Percentiles rank a stretch among this genome's conserved stretches.
phyloP scores from a whole-genome alignment of 2,888 invertebrate species.

The Thereva nobilitata region DNA sequence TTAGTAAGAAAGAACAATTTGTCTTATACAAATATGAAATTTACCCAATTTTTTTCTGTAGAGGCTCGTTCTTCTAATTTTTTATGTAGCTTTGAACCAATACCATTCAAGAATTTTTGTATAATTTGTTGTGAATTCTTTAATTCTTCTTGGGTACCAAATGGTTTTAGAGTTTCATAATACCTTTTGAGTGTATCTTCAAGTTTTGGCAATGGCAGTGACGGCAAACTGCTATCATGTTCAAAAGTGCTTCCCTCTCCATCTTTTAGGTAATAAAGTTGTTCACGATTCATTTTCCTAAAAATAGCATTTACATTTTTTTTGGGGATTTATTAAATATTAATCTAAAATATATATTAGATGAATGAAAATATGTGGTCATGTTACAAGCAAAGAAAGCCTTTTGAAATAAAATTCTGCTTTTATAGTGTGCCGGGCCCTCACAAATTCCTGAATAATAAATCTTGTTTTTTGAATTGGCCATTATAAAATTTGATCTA shows the following conservation, averaged over 20 bases:
- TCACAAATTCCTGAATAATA: no score
- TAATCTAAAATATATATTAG: not conserved
- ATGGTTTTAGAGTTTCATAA: slow-evolving; percentile 60
- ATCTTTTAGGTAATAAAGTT: slow-evolving; percentile 50
- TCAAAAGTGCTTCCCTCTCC: slow-evolving; percentile 58
- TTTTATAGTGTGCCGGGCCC: no score
- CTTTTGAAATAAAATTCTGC: no score
- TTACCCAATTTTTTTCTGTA: slow-evolving; percentile 61
- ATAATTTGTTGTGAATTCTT: slow-evolving; percentile 57
- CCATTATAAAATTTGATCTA: no score
- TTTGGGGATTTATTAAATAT: not conserved
- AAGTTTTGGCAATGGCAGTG: slow-evolving; percentile 62
- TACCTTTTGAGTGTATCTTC: slow-evolving; percentile 62
- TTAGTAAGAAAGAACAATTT: not conserved
- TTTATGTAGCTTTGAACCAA: slow-evolving; percentile 60
- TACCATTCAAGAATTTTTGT: slow-evolving; percentile 59
- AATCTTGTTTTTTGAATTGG: no score
- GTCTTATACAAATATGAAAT: not conserved
- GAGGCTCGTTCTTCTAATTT: slow-evolving; percentile 58
- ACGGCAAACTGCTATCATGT: slow-evolving; percentile 60
- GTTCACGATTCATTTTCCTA: slow-evolving; percentile 52
- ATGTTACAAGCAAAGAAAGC: no score
- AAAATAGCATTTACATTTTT: not conserved
- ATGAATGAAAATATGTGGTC: not conserved
- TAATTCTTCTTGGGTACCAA: slow-evolving; percentile 58